Percentiles rank a stretch among this genome's conserved stretches.
Evolutionary conservation across 2,888 invertebrate genomes (phyloP).

Genomic region (Hirtodrosophila cameraria): DNA sequence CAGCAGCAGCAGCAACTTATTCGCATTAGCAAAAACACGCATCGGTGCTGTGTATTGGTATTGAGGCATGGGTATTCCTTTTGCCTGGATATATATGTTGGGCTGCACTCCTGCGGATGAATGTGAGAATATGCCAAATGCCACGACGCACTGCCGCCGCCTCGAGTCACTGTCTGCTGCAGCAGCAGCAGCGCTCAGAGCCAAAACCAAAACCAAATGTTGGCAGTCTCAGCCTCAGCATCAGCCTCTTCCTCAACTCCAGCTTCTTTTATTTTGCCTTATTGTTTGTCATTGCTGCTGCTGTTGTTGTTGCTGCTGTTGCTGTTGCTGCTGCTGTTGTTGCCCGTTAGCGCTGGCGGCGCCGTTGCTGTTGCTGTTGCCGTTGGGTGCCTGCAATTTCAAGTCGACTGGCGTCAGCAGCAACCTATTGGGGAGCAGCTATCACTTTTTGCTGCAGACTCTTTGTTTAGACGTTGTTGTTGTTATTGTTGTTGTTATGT

Average conservation of each 20-base stretch:
- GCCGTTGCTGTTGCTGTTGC: conserved; percentile 31
- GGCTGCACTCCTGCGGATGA: conserved; percentile 28
- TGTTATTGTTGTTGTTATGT: conserved; percentile 17
- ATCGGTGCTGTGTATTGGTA: conserved; percentile 45
- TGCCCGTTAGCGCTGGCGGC: conserved; percentile 35
- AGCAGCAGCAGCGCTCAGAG: conserved; percentile 32
- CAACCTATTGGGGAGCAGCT: conserved; percentile 47
- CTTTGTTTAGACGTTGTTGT: conserved; percentile 45
- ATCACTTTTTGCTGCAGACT: conserved; percentile 59
- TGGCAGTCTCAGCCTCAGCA: conserved; percentile 25
- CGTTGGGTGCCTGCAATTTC: conserved; percentile 42
- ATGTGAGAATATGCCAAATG: conserved; percentile 69
- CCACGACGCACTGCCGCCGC: conserved; percentile 48
- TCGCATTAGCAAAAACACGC: conserved; percentile 77
- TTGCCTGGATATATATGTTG: conserved; percentile 3
- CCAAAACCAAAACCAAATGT: conserved; percentile 55
- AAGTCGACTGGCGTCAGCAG: conserved; percentile 59
- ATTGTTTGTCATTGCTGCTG: conserved; percentile 61
- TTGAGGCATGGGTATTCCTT: conserved; percentile 27
- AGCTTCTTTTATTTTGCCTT: conserved; percentile 57
- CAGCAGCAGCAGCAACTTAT: conserved; percentile 60
- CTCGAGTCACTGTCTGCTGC: conserved; percentile 29
- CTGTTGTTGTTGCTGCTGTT: conserved; percentile 19
- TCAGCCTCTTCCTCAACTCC: conserved; percentile 9
- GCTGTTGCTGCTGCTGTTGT: conserved; percentile 35